Percentiles rank a stretch among this genome's conserved stretches.
phyloP scores from a whole-genome alignment of 1,140 invertebrate genomes.

The Coboldia fuscipes region DNA sequence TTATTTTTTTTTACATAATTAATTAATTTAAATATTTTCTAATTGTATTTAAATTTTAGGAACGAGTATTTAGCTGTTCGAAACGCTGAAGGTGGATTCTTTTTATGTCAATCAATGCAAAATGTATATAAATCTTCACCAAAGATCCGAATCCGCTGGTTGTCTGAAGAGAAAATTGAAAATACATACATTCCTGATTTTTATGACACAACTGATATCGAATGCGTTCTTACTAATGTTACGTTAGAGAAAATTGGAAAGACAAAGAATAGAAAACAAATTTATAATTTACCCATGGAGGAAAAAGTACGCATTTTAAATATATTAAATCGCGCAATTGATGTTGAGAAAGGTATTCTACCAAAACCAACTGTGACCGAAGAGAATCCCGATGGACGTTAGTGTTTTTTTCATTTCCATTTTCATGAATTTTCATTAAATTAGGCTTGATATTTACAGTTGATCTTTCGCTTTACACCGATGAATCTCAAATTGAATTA shows the following conservation, averaged over 20 bases:
- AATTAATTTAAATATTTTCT: slow-evolving; percentile 3
- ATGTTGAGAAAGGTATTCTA: slow-evolving; percentile 48
- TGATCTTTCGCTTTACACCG: slow-evolving; percentile 55
- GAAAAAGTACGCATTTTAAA: slow-evolving; percentile 60
- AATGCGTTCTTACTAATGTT: slow-evolving; percentile 72
- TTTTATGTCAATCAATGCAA: slow-evolving; percentile 74
- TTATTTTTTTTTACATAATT: slow-evolving; percentile 5
- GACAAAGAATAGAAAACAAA: slow-evolving; percentile 32
- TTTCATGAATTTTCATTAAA: neutral
- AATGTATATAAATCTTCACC: slow-evolving; percentile 68
- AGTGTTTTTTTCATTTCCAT: slow-evolving; percentile 22
- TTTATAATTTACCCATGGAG: slow-evolving; percentile 42
- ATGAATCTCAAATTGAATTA: slow-evolving; percentile 49
- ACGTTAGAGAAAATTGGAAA: slow-evolving; percentile 51
- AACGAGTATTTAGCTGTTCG: slow-evolving; percentile 78
- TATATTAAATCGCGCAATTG: slow-evolving; percentile 64
- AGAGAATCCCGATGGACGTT: slow-evolving; percentile 68
- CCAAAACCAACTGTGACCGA: slow-evolving; percentile 43
- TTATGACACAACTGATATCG: slow-evolving; percentile 70
- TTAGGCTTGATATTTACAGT: slow-evolving; percentile 27
- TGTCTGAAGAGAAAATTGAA: slow-evolving; percentile 47
- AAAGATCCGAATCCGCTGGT: slow-evolving; percentile 74
- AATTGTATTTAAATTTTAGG: slow-evolving; percentile 22
- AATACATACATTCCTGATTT: slow-evolving; percentile 67
- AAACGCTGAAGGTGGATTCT: slow-evolving; percentile 73